phyloP scores from a whole-genome alignment of 2,113 vertebrate species.

The Brachypodius melanocephalos region DNA sequence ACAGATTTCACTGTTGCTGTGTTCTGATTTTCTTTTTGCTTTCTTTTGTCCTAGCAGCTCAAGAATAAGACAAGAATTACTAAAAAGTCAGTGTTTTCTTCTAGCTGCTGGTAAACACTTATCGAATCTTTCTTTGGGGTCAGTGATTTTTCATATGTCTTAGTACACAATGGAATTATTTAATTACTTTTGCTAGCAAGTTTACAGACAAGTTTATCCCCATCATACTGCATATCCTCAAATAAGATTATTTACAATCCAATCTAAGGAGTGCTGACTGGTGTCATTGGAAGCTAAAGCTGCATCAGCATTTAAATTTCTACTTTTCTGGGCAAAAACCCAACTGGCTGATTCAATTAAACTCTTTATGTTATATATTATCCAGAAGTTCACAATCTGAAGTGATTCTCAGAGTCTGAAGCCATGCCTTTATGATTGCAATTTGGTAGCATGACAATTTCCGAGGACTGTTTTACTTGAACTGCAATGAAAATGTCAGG shows the following conservation, averaged over 20 bases:
- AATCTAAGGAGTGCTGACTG: slow-evolving; percentile 83
- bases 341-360: slow-evolving; percentile 84
- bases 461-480: slow-evolving; percentile 74
- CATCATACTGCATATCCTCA: slow-evolving; percentile 69
- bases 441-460: slow-evolving; percentile 80
- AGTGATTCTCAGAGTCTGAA: slow-evolving; percentile 73
- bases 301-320: slow-evolving; percentile 83
- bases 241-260: slow-evolving; percentile 84
- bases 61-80: slow-evolving; percentile 16
- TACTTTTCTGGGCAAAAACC: slow-evolving; percentile 83
- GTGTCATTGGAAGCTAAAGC: slow-evolving; percentile 76
- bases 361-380: slow-evolving; percentile 83
- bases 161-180: slow-evolving; percentile 78
- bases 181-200: slow-evolving; percentile 81
- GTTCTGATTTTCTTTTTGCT: background rate
- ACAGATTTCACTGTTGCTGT: background rate
- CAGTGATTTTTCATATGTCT: slow-evolving; percentile 64
- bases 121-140: slow-evolving; percentile 54
- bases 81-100: slow-evolving; percentile 55
- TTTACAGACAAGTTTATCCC: slow-evolving; percentile 71
- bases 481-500: slow-evolving; percentile 75
- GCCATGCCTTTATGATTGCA: slow-evolving; percentile 79
- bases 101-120: slow-evolving; percentile 52
- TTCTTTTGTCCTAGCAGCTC: slow-evolving; percentile 25
- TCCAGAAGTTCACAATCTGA: slow-evolving; percentile 80